These are phyloP conservation scores for Molanna angustata DNA, from an alignment of 2,888 invertebrate genomes.

Conservation along the genomic window DNA sequence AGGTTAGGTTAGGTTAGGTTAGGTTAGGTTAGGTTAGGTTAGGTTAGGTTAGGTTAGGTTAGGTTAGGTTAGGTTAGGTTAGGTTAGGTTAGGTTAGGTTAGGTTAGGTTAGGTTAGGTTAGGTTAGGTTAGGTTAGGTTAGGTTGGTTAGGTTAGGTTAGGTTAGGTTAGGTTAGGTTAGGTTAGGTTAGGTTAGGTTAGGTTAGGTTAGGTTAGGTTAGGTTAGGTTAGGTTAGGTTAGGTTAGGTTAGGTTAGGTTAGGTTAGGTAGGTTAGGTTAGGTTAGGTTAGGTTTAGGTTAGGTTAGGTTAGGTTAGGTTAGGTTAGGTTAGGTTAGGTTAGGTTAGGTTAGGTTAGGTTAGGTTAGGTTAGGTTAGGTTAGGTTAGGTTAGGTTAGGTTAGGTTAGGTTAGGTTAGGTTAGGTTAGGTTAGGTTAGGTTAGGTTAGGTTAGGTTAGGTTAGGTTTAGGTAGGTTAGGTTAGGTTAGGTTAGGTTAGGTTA, in stretches of 20 bases:
- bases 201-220: slow-evolving; percentile 28
- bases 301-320: background rate
- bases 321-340: background rate
- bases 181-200: slow-evolving; percentile 24
- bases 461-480: slow-evolving; percentile 29
- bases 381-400: slow-evolving; percentile 21
- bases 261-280: background rate
- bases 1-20: slow-evolving; percentile 21
- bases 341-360: background rate
- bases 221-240: slow-evolving; percentile 25
- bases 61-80: slow-evolving; percentile 30
- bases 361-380: slow-evolving; percentile 18
- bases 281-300: background rate
- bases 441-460: slow-evolving; percentile 34
- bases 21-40: slow-evolving; percentile 30
- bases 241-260: slow-evolving; percentile 10
- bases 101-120: slow-evolving; percentile 15
- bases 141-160: slow-evolving; percentile 29
- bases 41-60: slow-evolving; percentile 30
- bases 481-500: background rate
- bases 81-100: slow-evolving; percentile 27
- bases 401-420: slow-evolving; percentile 21
- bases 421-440: slow-evolving; percentile 33
- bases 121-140: slow-evolving; percentile 26
- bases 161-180: slow-evolving; percentile 28